Evolutionary conservation across 2,888 invertebrate genomes (phyloP).

Genomic region (Ditylenchus weischeri): DNA sequence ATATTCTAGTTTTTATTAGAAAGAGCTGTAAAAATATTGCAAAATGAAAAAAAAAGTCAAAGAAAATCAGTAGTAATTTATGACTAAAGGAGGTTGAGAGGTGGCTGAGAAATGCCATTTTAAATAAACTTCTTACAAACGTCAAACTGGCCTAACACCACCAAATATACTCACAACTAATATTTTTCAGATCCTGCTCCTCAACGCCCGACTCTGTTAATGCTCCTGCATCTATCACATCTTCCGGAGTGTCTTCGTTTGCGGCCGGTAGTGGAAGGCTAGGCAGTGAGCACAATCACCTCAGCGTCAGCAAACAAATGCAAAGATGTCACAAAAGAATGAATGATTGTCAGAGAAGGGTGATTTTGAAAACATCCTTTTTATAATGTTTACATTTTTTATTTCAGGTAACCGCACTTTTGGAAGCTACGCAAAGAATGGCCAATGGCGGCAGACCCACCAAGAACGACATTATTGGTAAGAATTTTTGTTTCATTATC

Average conservation of each 20-base stretch:
- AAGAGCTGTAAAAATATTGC: too few relatives aligned
- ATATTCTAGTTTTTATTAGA: too few relatives aligned
- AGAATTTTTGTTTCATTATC: too few relatives aligned
- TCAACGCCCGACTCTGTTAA: background rate
- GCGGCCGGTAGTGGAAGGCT: background rate
- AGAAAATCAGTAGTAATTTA: too few relatives aligned
- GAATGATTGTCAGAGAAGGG: slow-evolving; percentile 3
- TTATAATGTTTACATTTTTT: too few relatives aligned
- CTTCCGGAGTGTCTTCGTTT: slow-evolving; percentile 4
- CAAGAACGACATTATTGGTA: background rate
- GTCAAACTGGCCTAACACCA: too few relatives aligned
- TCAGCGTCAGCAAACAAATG: slow-evolving; percentile 1
- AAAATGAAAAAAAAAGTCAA: too few relatives aligned
- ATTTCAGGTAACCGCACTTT: background rate
- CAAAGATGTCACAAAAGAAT: background rate
- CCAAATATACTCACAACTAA: background rate
- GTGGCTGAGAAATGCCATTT: too few relatives aligned
- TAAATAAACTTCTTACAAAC: too few relatives aligned
- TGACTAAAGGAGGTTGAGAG: too few relatives aligned
- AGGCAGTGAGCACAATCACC: background rate
- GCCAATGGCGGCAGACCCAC: slow-evolving; percentile 1
- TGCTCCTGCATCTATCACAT: background rate
- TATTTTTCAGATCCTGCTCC: background rate
- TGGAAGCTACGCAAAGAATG: slow-evolving; percentile 4
- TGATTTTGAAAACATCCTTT: too few relatives aligned